Percentiles rank a stretch among this genome's conserved stretches.
Evolutionary conservation across 2,797 vertebrate species (phyloP).

Genomic region (Phalloptychus januarius): DNA sequence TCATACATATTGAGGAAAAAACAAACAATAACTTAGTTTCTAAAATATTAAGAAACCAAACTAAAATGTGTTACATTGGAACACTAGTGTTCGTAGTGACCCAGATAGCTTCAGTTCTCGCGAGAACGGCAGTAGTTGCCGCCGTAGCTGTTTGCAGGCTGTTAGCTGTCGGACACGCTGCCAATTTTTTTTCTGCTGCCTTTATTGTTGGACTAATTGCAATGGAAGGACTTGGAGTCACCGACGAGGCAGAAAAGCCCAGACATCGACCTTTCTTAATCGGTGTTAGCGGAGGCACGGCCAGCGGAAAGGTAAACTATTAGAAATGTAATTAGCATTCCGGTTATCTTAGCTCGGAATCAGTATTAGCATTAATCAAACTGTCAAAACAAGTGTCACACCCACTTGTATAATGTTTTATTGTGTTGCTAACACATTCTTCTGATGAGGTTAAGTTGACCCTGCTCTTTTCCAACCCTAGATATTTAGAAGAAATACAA

Average conservation of each 20-base stretch:
- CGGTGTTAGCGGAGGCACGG: constrained; percentile 93
- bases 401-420: background rate
- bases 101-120: background rate
- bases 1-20: background rate
- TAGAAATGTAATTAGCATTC: constrained; percentile 18
- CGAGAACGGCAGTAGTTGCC: background rate
- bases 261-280: constrained; percentile 89
- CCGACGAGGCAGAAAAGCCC: constrained; percentile 79
- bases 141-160: background rate
- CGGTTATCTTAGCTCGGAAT: constrained; percentile 32
- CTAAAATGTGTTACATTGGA: too few species aligned
- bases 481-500: background rate
- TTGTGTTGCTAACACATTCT: fast-evolving
- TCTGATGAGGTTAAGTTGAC: background rate
- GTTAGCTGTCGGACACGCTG: background rate
- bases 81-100: background rate
- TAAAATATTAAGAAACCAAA: background rate
- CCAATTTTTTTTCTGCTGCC: constrained; percentile 5
- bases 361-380: constrained; percentile 1
- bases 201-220: background rate
- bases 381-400: constrained; percentile 47
- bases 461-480: too few species aligned
- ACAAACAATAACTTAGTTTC: background rate
- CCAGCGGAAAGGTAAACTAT: constrained; percentile 89
- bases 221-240: constrained; percentile 63